Percentiles rank a stretch among this genome's conserved stretches.
phyloP scores from a whole-genome alignment of 2,888 invertebrate genomes.

The Volucella bombylans region DNA sequence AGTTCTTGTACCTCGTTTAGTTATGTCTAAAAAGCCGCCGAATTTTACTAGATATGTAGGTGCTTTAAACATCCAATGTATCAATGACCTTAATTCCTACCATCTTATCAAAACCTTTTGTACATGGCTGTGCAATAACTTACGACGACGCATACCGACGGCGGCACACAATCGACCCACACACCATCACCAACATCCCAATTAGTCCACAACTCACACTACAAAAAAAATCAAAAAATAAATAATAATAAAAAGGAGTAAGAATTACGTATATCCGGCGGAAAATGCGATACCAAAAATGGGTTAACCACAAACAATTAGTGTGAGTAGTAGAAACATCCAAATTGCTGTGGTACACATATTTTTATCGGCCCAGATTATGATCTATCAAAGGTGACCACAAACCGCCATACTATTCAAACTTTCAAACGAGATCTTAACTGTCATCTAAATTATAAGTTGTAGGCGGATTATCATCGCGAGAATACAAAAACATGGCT shows the following conservation, averaged over 20 bases:
- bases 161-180: constrained; percentile 35
- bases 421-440: too few species aligned
- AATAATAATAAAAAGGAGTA: not conserved
- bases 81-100: constrained; percentile 45
- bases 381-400: too few species aligned
- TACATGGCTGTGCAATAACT: constrained; percentile 41
- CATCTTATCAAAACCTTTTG: constrained; percentile 22
- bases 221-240: too few species aligned
- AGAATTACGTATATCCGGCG: constrained; percentile 52
- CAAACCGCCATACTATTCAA: too few species aligned
- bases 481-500: too few species aligned
- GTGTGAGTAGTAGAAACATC: constrained; percentile 34
- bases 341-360: constrained; percentile 3
- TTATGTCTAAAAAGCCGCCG: too few species aligned
- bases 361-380: not conserved
- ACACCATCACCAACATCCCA: constrained; percentile 22
- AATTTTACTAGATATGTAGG: too few species aligned
- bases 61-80: constrained; percentile 26
- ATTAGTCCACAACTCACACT: constrained; percentile 11
- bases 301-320: constrained; percentile 54
- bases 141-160: constrained; percentile 10
- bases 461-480: too few species aligned
- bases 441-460: too few species aligned
- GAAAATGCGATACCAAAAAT: constrained; percentile 58
- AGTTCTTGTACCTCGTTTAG: too few species aligned